phyloP scores from a whole-genome alignment of 2,888 invertebrate species.

The Cheiracanthium punctorium region DNA sequence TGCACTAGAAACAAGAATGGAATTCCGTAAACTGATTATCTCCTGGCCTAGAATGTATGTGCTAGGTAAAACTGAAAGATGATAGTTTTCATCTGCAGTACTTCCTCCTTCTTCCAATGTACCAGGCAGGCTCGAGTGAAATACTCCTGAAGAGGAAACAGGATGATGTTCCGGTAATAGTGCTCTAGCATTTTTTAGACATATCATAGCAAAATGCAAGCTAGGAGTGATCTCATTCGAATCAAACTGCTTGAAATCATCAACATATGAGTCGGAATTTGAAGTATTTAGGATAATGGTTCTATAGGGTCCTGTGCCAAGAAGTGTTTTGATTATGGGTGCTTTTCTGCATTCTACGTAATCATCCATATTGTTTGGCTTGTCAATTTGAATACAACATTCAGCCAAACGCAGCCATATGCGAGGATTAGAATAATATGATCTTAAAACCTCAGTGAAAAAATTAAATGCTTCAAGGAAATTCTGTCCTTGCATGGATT shows the following conservation, averaged over 20 bases:
- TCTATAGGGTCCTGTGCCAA: conserved; percentile 80
- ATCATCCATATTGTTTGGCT: conserved; percentile 74
- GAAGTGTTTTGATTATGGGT: conserved; percentile 63
- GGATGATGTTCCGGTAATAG: conserved; percentile 80
- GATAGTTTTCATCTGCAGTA: conserved; percentile 72
- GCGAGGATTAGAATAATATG: conserved; percentile 90
- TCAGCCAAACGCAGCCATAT: conserved; percentile 95
- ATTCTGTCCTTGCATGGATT: conserved; percentile 87
- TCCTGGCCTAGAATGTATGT: conserved; percentile 76
- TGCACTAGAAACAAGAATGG: conserved; percentile 86
- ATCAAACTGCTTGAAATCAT: conserved; percentile 78
- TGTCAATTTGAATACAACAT: conserved; percentile 86
- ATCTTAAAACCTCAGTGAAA: conserved; percentile 88
- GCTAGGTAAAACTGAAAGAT: conserved; percentile 76
- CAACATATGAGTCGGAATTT: neutral
- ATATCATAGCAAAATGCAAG: conserved; percentile 91
- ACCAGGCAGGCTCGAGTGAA: neutral
- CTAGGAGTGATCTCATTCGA: conserved; percentile 91
- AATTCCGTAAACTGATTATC: conserved; percentile 77
- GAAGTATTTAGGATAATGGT: conserved; percentile 80
- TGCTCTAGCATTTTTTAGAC: conserved; percentile 88
- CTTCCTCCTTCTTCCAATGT: conserved; percentile 72
- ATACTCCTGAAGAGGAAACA: conserved; percentile 1
- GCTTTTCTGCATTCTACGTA: conserved; percentile 29
- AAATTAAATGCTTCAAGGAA: conserved; percentile 92